phyloP scores from a whole-genome alignment of 2,113 vertebrate genomes.

The Oceanites oceanicus region DNA sequence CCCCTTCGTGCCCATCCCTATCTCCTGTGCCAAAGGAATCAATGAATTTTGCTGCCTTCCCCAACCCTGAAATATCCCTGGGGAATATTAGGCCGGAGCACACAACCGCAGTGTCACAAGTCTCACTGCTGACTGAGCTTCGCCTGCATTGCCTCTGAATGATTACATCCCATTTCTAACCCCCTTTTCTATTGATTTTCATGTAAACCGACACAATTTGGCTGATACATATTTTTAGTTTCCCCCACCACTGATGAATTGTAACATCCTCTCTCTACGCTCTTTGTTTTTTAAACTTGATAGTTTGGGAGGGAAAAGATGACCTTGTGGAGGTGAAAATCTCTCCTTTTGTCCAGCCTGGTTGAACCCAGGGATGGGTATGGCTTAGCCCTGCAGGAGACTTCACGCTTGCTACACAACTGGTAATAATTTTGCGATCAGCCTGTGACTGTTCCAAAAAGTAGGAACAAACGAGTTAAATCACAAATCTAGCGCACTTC shows the following conservation, averaged over 20 bases:
- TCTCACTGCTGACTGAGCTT: background rate
- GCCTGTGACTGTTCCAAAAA: slow-evolving; percentile 22
- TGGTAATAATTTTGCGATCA: slow-evolving; percentile 24
- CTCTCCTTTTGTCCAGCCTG: background rate
- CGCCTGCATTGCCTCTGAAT: background rate
- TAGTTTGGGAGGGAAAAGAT: background rate
- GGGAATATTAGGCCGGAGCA: background rate
- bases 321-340: background rate
- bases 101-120: too few relatives aligned
- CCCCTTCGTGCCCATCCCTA: background rate
- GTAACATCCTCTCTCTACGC: background rate
- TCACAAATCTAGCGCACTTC: background rate
- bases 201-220: background rate
- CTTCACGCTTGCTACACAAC: background rate
- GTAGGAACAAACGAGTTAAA: slow-evolving; percentile 29
- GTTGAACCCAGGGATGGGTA: background rate
- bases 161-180: background rate
- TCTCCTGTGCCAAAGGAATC: background rate
- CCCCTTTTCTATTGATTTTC: slow-evolving; percentile 1
- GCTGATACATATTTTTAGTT: background rate
- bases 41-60: background rate
- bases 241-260: background rate
- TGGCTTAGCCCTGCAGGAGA: background rate
- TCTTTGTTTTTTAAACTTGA: background rate
- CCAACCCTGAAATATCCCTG: background rate